Evolutionary conservation across 2,797 vertebrate species (phyloP), one percentile per base, ranked within the genome.

Genomic region (Danio tinwini): DNA sequence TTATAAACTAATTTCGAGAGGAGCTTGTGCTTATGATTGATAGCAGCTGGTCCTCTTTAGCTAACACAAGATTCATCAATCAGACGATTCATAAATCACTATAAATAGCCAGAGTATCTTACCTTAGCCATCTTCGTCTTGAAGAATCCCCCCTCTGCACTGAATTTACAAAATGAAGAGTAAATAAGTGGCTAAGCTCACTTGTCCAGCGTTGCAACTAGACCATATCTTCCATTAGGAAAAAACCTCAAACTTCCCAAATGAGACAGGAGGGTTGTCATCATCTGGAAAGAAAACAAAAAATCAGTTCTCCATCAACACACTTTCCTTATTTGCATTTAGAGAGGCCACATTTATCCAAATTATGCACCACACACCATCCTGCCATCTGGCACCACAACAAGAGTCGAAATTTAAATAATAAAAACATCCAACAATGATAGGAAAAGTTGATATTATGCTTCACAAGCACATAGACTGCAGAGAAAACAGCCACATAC

Each of bases 161-260:
- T 6, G 17, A 70, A 47, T 14, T 5, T n/a, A 73, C 44, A n/a
- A 65, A 7, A 59, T 29, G 65, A 50, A 16, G 1, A 62, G 12
- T 52, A 16, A 56, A 17, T 37, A n/a, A 14, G 11, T 19, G 17
- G 42, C 44, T 11, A 53, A 45, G 64, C 40, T 62, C 16, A 93
- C 97, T 98, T 99, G 86, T 99, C 97, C 92, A 98, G 89, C 52
- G 97, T 99, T 4, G 97, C 97, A 5, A 97, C 97, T 89, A 99
- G 89, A 85, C 99, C 98, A 89, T 98, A 98, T 91, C 98, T 98
- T 85, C 97, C 97, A 0, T 98, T 99, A 4, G 97, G 97, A 49
- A 97, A 98, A 87, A 98, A 99, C 86, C 98, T 99, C 86, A 99
- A 29, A 29, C 29, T 29, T 29, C 29, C 29, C 97, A 50, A 99